Base-by-base conservation (phyloP, 1,140 invertebrate genomes). In the Anastrepha ludens region DNA sequence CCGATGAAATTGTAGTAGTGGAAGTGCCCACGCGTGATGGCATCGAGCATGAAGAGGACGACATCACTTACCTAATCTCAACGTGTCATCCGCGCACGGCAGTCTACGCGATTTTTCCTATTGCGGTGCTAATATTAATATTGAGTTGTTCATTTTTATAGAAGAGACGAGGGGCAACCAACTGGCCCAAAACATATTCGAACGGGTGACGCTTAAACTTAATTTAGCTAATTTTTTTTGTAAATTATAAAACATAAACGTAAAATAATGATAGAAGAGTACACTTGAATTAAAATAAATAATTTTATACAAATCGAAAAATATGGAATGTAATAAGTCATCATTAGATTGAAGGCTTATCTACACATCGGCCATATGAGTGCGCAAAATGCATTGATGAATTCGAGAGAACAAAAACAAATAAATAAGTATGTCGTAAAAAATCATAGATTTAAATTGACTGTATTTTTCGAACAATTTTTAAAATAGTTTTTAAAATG, bases 11-110 rank as follows among this genome's bases (percentile, higher is more conserved):
- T 88, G 96, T 97, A 41, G 96, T 97, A 86, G 96, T 97, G 44
- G 97, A 97, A 94, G 95, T 97, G 67, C 97, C 97, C 39, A 97
- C 96, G 0, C 95, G 95, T 87, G 96, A 97, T 93, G 96, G 96
- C 17, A 96, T 97, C 88, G 96, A 96, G 90, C 95, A 96, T 90
- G 95, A 96, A 92, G 95, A 95, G 89, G 96, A 97, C 90, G 95
- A 97, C 90, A 94, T 95, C 88, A 95, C 95, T 9, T 94, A 96
- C 44, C 93, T 97, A 20, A 94, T 95, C 74, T 97, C 97, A 59
- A 95, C 95, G 7, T 97, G 97, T 90, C 95, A 96, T 93, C 97
- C 97, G 29, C 93, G 97, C 89, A 96, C 96, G 93, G 95, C 94
- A 47, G 94, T 97, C 59, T 97, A 97, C 90, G 95, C 96, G 11